Evolutionary conservation across 2,113 vertebrate genomes (phyloP).

Genomic region (Diphyllodes magnificus): DNA sequence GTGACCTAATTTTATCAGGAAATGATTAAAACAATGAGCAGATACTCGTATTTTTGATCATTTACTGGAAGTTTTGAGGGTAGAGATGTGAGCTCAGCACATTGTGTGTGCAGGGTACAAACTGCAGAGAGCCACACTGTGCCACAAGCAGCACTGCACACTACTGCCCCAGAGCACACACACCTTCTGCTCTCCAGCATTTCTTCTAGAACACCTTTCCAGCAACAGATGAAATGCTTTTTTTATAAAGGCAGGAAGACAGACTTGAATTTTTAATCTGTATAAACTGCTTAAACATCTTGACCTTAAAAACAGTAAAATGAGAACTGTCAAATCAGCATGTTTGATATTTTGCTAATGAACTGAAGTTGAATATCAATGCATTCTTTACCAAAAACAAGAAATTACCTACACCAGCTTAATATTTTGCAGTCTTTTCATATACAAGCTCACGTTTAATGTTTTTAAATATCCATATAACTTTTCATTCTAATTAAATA

Average conservation of each 20-base stretch:
- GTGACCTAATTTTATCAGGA: neutral
- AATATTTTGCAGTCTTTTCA: neutral
- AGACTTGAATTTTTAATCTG: neutral
- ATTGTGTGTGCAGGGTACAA: neutral
- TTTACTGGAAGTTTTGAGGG: neutral
- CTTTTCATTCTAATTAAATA: neutral
- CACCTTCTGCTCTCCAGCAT: neutral
- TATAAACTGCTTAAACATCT: neutral
- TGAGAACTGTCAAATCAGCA: neutral
- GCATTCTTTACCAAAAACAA: neutral
- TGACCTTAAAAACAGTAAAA: neutral
- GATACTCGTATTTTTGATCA: neutral
- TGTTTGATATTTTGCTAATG: neutral
- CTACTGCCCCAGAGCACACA: neutral
- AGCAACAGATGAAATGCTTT: neutral
- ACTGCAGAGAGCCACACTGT: neutral
- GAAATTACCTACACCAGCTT: neutral
- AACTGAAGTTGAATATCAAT: neutral
- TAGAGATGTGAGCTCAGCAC: neutral
- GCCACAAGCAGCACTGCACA: neutral
- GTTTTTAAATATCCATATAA: neutral
- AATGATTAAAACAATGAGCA: neutral
- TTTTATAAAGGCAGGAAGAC: neutral
- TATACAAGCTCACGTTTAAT: neutral
- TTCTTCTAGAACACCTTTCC: neutral